Conservation (phyloP, 2,113 vertebrate genomes). For the Megaptera novaeangliae region DNA sequence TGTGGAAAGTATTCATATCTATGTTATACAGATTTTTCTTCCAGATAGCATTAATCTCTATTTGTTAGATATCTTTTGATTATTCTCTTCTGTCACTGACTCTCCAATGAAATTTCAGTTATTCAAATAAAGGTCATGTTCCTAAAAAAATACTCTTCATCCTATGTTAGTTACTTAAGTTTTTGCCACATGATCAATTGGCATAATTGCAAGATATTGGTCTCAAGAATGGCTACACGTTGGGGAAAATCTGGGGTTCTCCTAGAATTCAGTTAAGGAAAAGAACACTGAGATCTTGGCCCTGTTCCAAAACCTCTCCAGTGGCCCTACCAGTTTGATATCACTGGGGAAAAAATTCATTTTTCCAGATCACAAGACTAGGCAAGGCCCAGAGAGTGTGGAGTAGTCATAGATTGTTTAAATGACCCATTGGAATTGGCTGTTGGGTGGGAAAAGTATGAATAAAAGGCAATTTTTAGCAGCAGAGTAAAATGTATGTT, state of each 20-base stretch:
- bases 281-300: background rate
- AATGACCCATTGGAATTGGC: background rate
- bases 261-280: background rate
- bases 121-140: background rate
- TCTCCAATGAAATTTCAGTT: background rate
- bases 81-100: background rate
- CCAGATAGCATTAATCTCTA: background rate
- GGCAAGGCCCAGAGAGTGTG: background rate
- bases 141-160: background rate
- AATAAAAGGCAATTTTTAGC: background rate
- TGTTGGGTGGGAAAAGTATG: background rate
- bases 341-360: background rate
- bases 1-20: background rate
- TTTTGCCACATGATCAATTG: background rate
- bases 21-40: background rate
- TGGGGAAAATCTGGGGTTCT: background rate
- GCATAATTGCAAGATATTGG: background rate
- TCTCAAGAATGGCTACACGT: background rate
- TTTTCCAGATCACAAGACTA: background rate
- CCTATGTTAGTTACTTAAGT: background rate
- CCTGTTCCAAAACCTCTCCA: background rate
- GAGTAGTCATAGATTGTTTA: background rate
- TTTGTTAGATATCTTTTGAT: background rate
- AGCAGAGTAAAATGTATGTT: background rate
- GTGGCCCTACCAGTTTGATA: background rate